Evolutionary conservation across 2,113 vertebrate species (phyloP), one percentile per base, ranked within the genome.

Genomic region (Pungitius pungitius): DNA sequence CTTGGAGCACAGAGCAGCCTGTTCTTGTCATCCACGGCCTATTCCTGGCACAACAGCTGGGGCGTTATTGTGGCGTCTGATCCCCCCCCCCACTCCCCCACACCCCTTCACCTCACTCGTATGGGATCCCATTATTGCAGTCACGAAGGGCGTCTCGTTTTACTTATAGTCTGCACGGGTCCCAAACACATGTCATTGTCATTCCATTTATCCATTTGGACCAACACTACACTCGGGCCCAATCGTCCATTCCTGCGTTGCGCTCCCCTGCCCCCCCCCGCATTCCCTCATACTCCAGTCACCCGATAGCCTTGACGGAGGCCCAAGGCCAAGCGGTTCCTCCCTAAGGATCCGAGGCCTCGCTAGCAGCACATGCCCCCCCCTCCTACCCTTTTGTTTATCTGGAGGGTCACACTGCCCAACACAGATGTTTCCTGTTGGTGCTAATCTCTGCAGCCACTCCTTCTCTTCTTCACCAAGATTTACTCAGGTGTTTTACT

Each of bases 31-130:
- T 83, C 67, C 74, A 24, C 84, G 54, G 80, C 79, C 40, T 78
- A 76, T 87, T 88, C 86, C 72, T 45, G 76, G 78, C 6, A 27
- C 77, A 86, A 87, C 91, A 92, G 92, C 89, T 91, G 92, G 77
- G 74, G 81, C 73, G 60, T 82, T 81, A 84, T 80, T 70, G 62
- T 70, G 80, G 57, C 35, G 72, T 88, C 84, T 85, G 85, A 85
- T 74, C 63, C 69, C 49, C 45, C 55, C 2, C 57, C 40, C 58
- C 49, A 60, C 1, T 6, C 47, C 8, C 20, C 20, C 4, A 1
- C 17, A 2, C 45, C 18, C 7, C 49, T 9, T 30, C 8, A 8
- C 20, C 6, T 6, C 18, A 8, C 47, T 8, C 20, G n/a, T 11
- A 56, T 61, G 68, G 65, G 77, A 80, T 77, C 26, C 72, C 78